A percentile compares a stretch with the other conserved stretches of the same genome.
Conservation (phyloP, 2,888 invertebrate species). For the Acanthopleura granulata region DNA sequence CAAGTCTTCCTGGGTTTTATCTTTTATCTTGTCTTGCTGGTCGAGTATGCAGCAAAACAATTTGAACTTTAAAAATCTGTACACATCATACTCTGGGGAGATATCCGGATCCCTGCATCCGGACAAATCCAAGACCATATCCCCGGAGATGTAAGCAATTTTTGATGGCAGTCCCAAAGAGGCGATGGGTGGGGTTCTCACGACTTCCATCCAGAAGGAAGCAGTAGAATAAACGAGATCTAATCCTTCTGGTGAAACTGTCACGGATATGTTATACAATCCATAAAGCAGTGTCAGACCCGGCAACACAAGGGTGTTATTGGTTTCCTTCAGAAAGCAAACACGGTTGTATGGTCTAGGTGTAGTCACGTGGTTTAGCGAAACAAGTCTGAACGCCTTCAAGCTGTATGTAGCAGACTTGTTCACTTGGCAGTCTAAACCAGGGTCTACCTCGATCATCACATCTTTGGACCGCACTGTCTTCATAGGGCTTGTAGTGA, state of each 20-base stretch:
- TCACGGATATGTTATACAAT: constrained; percentile 51
- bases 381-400: constrained; percentile 40
- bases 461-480: constrained; percentile 38
- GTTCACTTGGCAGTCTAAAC: constrained; percentile 32
- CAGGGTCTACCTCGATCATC: constrained; percentile 41
- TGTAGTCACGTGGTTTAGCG: constrained; percentile 38
- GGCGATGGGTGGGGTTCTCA: constrained; percentile 53
- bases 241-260: constrained; percentile 45
- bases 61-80: constrained; percentile 51
- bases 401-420: constrained; percentile 46
- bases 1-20: constrained; percentile 27
- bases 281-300: constrained; percentile 50
- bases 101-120: constrained; percentile 57
- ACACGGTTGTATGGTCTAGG: constrained; percentile 44
- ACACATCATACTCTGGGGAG: constrained; percentile 29
- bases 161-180: constrained; percentile 47
- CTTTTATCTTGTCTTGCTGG: constrained; percentile 23
- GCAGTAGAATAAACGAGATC: constrained; percentile 36
- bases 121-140: constrained; percentile 49
- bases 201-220: constrained; percentile 39
- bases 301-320: constrained; percentile 40
- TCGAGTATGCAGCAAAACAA: constrained; percentile 49
- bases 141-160: constrained; percentile 50
- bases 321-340: constrained; percentile 39
- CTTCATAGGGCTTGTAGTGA: neutral